A percentile compares a stretch with the other conserved stretches of the same genome.
phyloP scores from a whole-genome alignment of 92 coral and sea anemone genomes.

The Phenganax stokvisi region DNA sequence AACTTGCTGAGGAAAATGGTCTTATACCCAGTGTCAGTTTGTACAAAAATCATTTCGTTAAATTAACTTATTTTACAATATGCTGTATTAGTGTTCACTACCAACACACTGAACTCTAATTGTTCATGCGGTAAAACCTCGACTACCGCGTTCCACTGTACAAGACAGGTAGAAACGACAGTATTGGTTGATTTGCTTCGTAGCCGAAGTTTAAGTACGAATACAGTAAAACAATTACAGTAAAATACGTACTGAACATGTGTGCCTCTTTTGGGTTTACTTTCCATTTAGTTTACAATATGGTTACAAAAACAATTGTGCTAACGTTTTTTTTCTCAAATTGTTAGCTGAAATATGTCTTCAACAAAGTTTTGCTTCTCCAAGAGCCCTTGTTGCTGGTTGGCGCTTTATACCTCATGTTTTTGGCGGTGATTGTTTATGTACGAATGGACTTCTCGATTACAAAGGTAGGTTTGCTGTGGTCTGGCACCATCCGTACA shows the following conservation, averaged over 20 bases:
- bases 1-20: no score
- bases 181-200: no score
- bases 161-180: no score
- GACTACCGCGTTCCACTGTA: no score
- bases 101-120: neutral
- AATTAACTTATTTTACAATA: neutral
- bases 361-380: conserved; percentile 80
- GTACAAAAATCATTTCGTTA: neutral
- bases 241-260: no score
- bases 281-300: no score
- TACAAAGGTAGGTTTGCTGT: conserved; percentile 69
- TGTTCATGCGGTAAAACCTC: neutral
- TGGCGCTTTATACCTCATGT: conserved; percentile 87
- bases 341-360: conserved; percentile 77
- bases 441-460: conserved; percentile 94
- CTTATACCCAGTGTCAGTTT: no score
- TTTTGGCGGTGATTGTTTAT: conserved; percentile 77
- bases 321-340: neutral
- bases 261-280: no score
- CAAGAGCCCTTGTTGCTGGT: conserved; percentile 96
- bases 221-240: no score
- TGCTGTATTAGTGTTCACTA: neutral
- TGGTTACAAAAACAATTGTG: neutral
- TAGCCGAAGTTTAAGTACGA: no score
- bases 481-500: no score